Percentiles rank a stretch among this genome's conserved stretches.
phyloP scores from a whole-genome alignment of 2,113 vertebrate genomes.

The Cheirogaleus medius region DNA sequence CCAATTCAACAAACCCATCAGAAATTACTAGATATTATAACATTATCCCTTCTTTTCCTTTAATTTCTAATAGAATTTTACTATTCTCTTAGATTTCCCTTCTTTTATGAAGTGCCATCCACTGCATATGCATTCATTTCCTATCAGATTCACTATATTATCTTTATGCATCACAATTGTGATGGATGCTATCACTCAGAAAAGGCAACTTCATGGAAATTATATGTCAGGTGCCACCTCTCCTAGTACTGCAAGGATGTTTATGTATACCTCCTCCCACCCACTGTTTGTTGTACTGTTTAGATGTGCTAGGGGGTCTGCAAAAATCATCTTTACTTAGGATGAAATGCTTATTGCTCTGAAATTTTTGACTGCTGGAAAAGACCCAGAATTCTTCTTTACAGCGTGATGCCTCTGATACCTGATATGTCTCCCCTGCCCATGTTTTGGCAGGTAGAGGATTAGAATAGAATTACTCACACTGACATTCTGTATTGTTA shows the following conservation, averaged over 20 bases:
- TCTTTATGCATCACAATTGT: neutral
- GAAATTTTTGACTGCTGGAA: slow-evolving; percentile 2
- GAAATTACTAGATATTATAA: neutral
- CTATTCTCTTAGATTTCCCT: neutral
- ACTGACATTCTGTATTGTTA: neutral
- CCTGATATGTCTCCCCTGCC: neutral
- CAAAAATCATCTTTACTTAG: neutral
- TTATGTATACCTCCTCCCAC: neutral
- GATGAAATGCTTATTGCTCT: neutral
- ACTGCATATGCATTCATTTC: neutral
- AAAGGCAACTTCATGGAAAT: neutral
- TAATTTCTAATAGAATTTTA: neutral
- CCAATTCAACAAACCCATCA: neutral
- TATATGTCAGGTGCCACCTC: neutral
- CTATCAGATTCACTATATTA: neutral
- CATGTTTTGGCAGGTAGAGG: neutral
- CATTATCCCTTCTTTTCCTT: neutral
- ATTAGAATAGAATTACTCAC: neutral
- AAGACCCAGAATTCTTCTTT: neutral
- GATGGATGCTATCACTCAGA: neutral
- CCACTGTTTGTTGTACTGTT: neutral
- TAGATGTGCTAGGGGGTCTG: neutral
- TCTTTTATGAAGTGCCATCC: neutral
- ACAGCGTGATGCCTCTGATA: neutral
- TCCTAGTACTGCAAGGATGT: neutral